Evolutionary conservation across 2,888 invertebrate genomes (phyloP).

Genomic region (Formica aserva): DNA sequence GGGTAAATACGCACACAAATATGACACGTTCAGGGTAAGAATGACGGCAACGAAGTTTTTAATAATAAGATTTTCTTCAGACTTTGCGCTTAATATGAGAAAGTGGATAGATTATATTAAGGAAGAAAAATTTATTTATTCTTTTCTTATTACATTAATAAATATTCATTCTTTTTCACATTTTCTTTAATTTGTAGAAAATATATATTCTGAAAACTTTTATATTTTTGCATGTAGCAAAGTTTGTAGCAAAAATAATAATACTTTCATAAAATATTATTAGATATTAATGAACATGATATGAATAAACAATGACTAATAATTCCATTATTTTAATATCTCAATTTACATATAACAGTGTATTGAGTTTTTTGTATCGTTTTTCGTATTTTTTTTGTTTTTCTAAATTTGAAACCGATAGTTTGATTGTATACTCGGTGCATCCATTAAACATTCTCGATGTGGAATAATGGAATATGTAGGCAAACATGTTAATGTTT

Average conservation of each 20-base stretch:
- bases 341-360: background rate
- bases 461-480: background rate
- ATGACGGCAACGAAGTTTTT: background rate
- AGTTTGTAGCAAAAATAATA: background rate
- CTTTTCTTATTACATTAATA: background rate
- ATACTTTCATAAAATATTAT: background rate
- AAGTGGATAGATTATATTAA: background rate
- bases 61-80: background rate
- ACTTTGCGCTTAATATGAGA: background rate
- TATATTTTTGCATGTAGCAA: background rate
- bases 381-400: constrained; percentile 1
- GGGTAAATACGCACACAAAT: background rate
- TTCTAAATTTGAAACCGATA: constrained; percentile 14
- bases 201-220: background rate
- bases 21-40: background rate
- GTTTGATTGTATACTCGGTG: background rate
- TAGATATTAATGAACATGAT: background rate
- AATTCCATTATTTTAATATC: constrained; percentile 16
- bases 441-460: constrained; percentile 4
- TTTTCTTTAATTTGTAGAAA: background rate
- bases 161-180: background rate
- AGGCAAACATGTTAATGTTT: constrained; percentile 30
- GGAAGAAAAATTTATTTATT: background rate
- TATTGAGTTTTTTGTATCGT: background rate
- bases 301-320: background rate